Evolutionary conservation across 2,113 vertebrate species (phyloP), one percentile per base, ranked within the genome.

Genomic region (Cepphus grylle): DNA sequence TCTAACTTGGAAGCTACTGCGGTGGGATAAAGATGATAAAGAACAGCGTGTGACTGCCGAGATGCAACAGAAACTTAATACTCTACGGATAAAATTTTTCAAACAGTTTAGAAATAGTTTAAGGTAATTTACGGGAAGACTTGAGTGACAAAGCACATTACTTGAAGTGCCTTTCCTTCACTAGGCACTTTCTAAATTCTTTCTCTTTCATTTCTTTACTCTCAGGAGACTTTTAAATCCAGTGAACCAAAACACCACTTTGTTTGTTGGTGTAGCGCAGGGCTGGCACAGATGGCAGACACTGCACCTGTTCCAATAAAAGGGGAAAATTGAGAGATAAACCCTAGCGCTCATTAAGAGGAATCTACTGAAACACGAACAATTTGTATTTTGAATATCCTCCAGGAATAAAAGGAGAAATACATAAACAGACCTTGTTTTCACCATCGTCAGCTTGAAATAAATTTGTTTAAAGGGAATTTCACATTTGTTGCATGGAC

Each of bases 291-390:
- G 87, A 95, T 90, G 94, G 90, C 70, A 84, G 94, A 59, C 86
- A 70, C 10, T 88, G 97, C 98, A 98, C 98, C 98, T 98, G 98
- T 95, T 97, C 96, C 94, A 95, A 79, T 95, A 96, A 97, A 97
- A 89, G 2, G 42, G 96, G 97, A 74, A 90, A 88, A 95, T 2
- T 4, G 15, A 23, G 94, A 97, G 97, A 98, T 93, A 95, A 97
- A 94, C 81, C 95, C 73, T 86, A 81, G 96, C 78, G 23, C 81
- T 95, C 96, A 86, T 97, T 92, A 93, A 49, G 55, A 67, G 76
- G 88, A 90, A 59, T 67, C 91, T 43, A 90, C 84, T 84, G 21
- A 95, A 95, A 95, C 90, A 36, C 55, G 91, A 97, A 93, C 92
- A 63, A 81, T 81, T 91, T 90, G 93, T 83, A 76, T 96, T 96